A percentile compares a stretch with the other conserved stretches of the same genome.
These are phyloP conservation scores for Peucedramus taeniatus DNA, from an alignment of 2,113 vertebrate genomes.

Conservation along the genomic window DNA sequence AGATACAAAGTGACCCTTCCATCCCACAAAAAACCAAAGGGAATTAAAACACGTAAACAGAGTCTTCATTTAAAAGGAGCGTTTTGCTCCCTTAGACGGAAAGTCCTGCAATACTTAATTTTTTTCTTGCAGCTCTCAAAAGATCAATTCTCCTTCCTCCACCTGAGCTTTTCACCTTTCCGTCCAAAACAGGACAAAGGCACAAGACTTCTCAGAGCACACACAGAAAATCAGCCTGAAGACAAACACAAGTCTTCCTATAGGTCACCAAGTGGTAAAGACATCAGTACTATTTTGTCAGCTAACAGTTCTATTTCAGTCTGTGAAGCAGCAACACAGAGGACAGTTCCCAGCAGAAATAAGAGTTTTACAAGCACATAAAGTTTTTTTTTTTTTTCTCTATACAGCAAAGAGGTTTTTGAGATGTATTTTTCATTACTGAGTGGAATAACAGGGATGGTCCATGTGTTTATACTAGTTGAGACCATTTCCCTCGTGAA, in stretches of 20 bases:
- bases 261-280: neutral
- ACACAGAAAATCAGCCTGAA: neutral
- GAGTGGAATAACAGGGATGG: neutral
- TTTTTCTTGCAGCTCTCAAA: neutral
- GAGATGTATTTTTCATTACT: neutral
- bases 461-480: neutral
- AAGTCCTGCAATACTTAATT: neutral
- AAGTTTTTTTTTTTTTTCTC: neutral
- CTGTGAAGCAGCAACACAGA: neutral
- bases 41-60: neutral
- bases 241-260: neutral
- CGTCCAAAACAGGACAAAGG: neutral
- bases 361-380: neutral
- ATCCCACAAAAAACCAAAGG: neutral
- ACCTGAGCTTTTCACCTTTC: neutral
- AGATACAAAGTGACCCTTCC: constrained; percentile 36
- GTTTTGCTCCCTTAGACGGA: neutral
- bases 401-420: neutral
- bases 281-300: neutral
- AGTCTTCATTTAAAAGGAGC: neutral
- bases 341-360: neutral
- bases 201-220: neutral
- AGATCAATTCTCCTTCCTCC: neutral
- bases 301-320: neutral
- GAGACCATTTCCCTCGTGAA: neutral